These are phyloP conservation scores for Harpagifer antarcticus DNA, from an alignment of 2,797 vertebrate species.

Conservation along the genomic window DNA sequence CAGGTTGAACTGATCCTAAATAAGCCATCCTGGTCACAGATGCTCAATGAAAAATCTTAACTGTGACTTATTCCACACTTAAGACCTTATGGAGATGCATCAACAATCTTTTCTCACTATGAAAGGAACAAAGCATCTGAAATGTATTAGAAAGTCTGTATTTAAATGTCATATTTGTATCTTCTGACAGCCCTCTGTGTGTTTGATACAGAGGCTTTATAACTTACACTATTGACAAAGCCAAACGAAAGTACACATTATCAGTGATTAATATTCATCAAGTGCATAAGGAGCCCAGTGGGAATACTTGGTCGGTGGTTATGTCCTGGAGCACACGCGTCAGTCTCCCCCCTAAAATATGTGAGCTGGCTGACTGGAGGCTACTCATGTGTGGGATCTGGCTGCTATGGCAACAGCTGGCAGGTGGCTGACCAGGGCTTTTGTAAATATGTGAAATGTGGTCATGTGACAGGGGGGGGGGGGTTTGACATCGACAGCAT, in stretches of 20 bases:
- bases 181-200: not conserved
- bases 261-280: conserved; percentile 14
- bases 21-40: not conserved
- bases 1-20: conserved; percentile 28
- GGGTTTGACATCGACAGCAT: conserved; percentile 59
- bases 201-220: conserved; percentile 12
- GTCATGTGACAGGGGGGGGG: conserved; percentile 63
- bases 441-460: conserved; percentile 66
- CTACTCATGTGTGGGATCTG: conserved; percentile 67
- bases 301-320: conserved; percentile 34
- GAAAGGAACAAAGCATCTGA: conserved; percentile 2
- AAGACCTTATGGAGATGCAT: not conserved
- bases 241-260: conserved; percentile 20
- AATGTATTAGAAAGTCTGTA: not conserved
- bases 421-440: conserved; percentile 65
- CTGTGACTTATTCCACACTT: not conserved
- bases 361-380: conserved; percentile 51
- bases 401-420: conserved; percentile 82
- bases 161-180: conserved; percentile 10
- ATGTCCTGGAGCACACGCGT: conserved; percentile 22
- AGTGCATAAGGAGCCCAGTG: not conserved
- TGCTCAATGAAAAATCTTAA: not conserved
- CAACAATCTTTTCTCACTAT: not conserved
- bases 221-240: conserved; percentile 1
- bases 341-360: conserved; percentile 37